Percentiles rank a stretch among this genome's conserved stretches.
These are phyloP conservation scores for Eugnorisma glareosa DNA, from an alignment of 2,888 invertebrate genomes.

Conservation along the genomic window DNA sequence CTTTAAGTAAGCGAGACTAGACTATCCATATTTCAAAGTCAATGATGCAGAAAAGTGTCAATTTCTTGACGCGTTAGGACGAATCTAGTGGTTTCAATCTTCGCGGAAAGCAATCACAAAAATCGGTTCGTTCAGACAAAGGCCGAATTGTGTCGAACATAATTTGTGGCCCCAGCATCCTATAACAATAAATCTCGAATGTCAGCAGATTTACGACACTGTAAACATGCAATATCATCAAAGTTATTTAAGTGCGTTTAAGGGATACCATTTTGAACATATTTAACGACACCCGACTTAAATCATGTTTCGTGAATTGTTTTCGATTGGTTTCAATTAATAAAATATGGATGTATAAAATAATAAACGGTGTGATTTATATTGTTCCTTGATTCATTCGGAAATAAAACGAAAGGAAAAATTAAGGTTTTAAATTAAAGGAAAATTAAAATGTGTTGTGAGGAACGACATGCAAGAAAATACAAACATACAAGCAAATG, in stretches of 20 bases:
- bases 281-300: slow-evolving; percentile 59
- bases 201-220: slow-evolving; percentile 85
- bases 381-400: slow-evolving; percentile 34
- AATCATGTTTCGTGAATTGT: slow-evolving; percentile 65
- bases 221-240: slow-evolving; percentile 86
- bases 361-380: slow-evolving; percentile 66
- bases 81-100: not conserved
- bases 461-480: slow-evolving; percentile 18
- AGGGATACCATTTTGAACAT: slow-evolving; percentile 69
- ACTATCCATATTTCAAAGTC: not conserved
- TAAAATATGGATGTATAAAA: slow-evolving; percentile 43
- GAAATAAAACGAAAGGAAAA: slow-evolving; percentile 38
- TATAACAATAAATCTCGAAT: slow-evolving; percentile 84
- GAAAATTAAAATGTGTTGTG: slow-evolving; percentile 22
- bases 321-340: slow-evolving; percentile 62
- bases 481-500: no score
- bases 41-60: not conserved
- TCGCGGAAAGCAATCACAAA: slow-evolving; percentile 71
- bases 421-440: slow-evolving; percentile 7
- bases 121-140: slow-evolving; percentile 73
- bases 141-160: slow-evolving; percentile 76
- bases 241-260: slow-evolving; percentile 76
- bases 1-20: no score
- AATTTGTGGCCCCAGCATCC: slow-evolving; percentile 77
- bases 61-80: not conserved